Base-by-base conservation (phyloP, 1,140 invertebrate genomes). In the Bombus haemorrhoidalis region DNA sequence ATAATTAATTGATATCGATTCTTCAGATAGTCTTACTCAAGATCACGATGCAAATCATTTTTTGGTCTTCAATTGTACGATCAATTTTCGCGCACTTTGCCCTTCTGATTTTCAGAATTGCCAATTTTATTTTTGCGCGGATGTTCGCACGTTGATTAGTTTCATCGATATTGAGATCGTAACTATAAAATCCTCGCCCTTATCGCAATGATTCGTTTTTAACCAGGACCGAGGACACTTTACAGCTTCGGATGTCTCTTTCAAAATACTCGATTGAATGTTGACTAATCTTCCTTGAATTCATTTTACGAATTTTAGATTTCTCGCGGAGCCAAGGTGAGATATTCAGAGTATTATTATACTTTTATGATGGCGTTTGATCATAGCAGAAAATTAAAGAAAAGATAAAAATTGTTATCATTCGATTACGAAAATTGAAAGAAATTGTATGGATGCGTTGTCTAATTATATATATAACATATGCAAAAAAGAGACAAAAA, bases 1-100 rank as follows among this genome's bases (percentile, higher is more conserved):
- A 90, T 90, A 90, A 90, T 89, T 90, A 89, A 89, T 81, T 71
- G 57, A 77, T 86, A 89, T 86, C 85, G 76, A 71, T 86, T 34
- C 32, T 80, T 53, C 41, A 68, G 22, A 64, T 85, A 81, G 59
- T 59, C 62, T 39, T 86, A 83, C 43, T 57, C 62, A 68, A 78
- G 68, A 87, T 37, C 68, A 87, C 47, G 15, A 84, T 72, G 25
- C 25, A 43, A 25, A 64, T 43, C 37, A 13, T 25, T 39, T 69
- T 39, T 25, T 69, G 3, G 3, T 37, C 18, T 68, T 37, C 6
- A 18, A 18, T 66, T 32, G n/a, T 66, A 34, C 32, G 25, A 73
- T 32, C 22, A 32, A 37, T 75, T 34, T 25, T 32, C 32, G 10
- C 22, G 10, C 28, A 39, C 6, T 32, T 79, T 3, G n/a, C 10